Evolutionary conservation across 2,113 vertebrate species (phyloP).

Genomic region (Trogon surrucura): DNA sequence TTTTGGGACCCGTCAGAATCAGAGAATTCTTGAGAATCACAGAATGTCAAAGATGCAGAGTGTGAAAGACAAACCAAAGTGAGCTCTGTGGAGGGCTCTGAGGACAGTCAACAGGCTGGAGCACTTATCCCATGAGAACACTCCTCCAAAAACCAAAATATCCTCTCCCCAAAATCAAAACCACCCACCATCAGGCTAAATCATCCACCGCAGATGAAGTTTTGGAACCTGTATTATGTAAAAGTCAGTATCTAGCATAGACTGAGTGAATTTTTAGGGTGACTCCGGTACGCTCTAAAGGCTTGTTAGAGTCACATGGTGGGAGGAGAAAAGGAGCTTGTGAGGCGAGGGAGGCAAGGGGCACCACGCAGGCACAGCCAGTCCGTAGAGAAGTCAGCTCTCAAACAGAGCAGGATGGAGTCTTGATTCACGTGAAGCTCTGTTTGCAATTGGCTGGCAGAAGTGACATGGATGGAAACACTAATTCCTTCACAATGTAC

Average conservation of each 20-base stretch:
- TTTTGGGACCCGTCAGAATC: not conserved
- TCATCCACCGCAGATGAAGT: not conserved
- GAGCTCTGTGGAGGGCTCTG: not conserved
- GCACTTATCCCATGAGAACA: not conserved
- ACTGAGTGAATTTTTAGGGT: not conserved
- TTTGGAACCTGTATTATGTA: not conserved
- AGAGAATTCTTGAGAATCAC: not conserved
- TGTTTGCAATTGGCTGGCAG: not conserved
- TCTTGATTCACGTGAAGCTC: not conserved
- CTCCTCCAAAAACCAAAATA: not conserved
- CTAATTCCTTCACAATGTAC: not conserved
- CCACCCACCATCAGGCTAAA: not conserved
- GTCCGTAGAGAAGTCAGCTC: not conserved
- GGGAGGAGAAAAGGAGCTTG: not conserved
- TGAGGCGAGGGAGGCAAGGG: not conserved
- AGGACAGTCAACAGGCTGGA: not conserved
- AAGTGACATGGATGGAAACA: not conserved
- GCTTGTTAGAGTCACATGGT: not conserved
- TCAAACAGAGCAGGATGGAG: not conserved
- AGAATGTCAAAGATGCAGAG: not conserved
- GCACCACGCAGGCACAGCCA: not conserved
- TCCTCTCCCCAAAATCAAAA: not conserved
- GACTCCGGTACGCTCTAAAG: not conserved
- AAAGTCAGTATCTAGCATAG: not conserved
- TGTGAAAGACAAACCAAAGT: not conserved